Evolutionary conservation across 2,888 invertebrate genomes (phyloP).

Genomic region (Congeria kusceri): DNA sequence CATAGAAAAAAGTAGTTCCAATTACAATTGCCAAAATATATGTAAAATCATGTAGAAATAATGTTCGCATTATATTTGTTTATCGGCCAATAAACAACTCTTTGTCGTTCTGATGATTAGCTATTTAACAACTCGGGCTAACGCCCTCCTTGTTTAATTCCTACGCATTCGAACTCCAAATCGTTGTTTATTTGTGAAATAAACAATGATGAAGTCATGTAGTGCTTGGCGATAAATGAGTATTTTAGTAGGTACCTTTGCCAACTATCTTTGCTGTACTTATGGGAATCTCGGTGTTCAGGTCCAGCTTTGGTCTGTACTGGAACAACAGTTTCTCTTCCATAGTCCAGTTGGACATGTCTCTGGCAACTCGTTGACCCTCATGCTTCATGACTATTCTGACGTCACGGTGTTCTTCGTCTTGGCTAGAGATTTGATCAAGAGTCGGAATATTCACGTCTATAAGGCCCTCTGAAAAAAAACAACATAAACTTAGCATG

Average conservation of each 20-base stretch:
- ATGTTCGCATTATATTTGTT: too few species aligned
- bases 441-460: conserved; percentile 15
- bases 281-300: conserved; percentile 50
- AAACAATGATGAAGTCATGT: too few species aligned
- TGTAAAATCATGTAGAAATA: too few species aligned
- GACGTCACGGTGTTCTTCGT: conserved; percentile 31
- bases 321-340: conserved; percentile 35
- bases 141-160: too few species aligned
- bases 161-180: too few species aligned
- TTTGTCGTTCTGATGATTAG: too few species aligned
- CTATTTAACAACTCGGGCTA: too few species aligned
- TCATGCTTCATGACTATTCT: conserved; percentile 20
- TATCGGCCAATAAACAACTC: too few species aligned
- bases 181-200: too few species aligned
- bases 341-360: conserved; percentile 17
- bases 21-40: too few species aligned
- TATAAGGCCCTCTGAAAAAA: conserved; percentile 35
- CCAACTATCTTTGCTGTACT: conserved; percentile 39
- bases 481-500: not conserved
- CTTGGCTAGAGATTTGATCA: conserved; percentile 22
- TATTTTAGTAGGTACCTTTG: conserved; percentile 24
- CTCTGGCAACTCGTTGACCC: conserved; percentile 20
- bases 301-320: conserved; percentile 46
- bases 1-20: too few species aligned
- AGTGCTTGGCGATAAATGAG: too few species aligned